Conservation (phyloP, 2,797 vertebrate species). For the Xenops minutus region DNA sequence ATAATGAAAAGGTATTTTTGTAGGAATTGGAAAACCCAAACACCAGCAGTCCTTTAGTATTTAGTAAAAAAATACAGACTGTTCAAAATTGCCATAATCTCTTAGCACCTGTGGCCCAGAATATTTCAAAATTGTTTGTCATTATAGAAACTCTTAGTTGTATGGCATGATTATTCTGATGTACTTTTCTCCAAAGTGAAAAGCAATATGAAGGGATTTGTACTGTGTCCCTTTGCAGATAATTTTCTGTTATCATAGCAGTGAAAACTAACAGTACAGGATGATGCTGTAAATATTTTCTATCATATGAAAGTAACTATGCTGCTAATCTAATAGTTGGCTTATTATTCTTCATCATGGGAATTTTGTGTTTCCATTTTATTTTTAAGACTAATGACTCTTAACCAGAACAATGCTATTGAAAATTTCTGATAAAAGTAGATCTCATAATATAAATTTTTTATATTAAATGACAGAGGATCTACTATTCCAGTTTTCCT, state of each 20-base stretch:
- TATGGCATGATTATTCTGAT: not conserved
- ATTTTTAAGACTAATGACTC: not conserved
- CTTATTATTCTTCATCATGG: not conserved
- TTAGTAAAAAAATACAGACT: not conserved
- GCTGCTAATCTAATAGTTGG: not conserved
- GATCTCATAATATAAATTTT: not conserved
- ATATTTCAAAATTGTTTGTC: not conserved
- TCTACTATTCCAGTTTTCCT: not conserved
- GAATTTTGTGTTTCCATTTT: not conserved
- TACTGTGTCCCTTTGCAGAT: not conserved
- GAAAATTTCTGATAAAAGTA: not conserved
- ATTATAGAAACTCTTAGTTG: not conserved
- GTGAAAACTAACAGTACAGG: not conserved
- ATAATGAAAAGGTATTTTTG: not conserved
- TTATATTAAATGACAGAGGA: not conserved
- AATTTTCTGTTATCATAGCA: not conserved
- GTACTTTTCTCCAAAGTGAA: not conserved
- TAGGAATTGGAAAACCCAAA: not conserved
- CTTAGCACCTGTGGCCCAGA: not conserved
- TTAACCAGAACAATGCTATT: not conserved
- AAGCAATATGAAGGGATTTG: not conserved
- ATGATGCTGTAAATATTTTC: slow-evolving; percentile 12
- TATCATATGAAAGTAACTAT: not conserved
- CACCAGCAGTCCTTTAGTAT: not conserved
- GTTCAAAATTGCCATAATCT: not conserved